Conservation (phyloP, 2,888 invertebrate species). For the Perizoma affinitatum region DNA sequence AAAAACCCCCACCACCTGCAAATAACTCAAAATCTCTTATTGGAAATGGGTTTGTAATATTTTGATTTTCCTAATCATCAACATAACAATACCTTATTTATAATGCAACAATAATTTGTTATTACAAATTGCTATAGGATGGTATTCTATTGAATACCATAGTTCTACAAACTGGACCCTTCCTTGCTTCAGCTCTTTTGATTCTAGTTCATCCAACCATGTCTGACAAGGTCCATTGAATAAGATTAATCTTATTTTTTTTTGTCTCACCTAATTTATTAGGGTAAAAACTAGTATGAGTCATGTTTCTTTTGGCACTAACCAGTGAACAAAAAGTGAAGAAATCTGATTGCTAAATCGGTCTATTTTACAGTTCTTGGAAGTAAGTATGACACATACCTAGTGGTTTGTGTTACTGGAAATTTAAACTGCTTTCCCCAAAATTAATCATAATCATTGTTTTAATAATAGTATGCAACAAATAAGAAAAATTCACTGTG, state of each 20-base stretch:
- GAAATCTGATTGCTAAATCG: background rate
- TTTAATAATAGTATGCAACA: background rate
- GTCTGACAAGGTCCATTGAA: conserved; percentile 15
- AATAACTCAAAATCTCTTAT: conserved; percentile 73
- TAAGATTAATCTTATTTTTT: conserved; percentile 10
- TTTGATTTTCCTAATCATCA: background rate
- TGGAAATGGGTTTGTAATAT: conserved; percentile 69
- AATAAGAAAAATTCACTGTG: background rate
- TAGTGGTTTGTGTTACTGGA: background rate
- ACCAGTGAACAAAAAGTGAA: conserved; percentile 4
- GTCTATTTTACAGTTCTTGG: background rate
- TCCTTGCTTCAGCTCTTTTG: conserved; percentile 15
- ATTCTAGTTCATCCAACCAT: conserved; percentile 16
- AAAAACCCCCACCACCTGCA: conserved; percentile 63
- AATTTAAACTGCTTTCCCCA: background rate
- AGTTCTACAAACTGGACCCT: conserved; percentile 13
- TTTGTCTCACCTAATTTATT: conserved; percentile 10
- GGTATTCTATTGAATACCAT: background rate
- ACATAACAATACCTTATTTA: background rate
- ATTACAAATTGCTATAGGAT: too few species aligned
- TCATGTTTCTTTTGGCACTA: conserved; percentile 9
- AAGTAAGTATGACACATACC: conserved; percentile 6
- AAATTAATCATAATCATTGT: background rate
- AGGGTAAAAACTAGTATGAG: conserved; percentile 13
- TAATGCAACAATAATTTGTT: background rate